Base-by-base conservation (phyloP, 2,113 vertebrate species). In the Oriolus oriolus region DNA sequence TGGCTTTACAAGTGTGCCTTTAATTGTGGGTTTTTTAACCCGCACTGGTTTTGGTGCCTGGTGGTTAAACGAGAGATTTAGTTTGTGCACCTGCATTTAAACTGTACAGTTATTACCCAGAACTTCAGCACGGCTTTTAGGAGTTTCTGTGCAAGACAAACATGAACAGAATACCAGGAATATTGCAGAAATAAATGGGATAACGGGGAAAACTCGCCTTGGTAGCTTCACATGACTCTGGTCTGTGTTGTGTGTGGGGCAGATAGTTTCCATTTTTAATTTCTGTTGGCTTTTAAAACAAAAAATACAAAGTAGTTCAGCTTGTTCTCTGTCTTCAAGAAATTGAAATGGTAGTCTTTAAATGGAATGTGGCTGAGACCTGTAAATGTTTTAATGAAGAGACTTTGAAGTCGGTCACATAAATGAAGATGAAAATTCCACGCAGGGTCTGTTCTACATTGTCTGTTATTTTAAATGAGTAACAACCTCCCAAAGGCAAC, bases 241-340 rank as follows among this genome's bases (percentile, higher is more conserved):
- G 5, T 81, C 24, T 77, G 28, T 0, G 0, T 47, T 47, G 5
- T 3, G 13, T 9, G 3, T 2, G 6, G 24, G 65, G 28, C 27
- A 68, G 9, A 16, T 31, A 27, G 5, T 56, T 75, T 10, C 44
- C 13, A 2, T 20, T 61, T 83, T 47, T 30, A 12, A 26, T 28
- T 75, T 18, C 26, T 54, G 26, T 26, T 69, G 27, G 30, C 14
- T 70, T 65, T 66, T 57, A 14, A 84, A 84, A 74, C 52, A 28
- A 42, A 69, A 78, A 37, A 22, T 8, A 2, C 7, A 2, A 10
- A 13, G 23, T 22, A 28, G 18, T 49, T 79, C 9, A 23, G 17
- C 35, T 85, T 63, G 13, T 65, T 61, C 50, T 88, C 5, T 3
- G 1, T 37, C 52, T 75, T 65, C 37, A 27, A 30, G 56, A 49